phyloP scores from a whole-genome alignment of 53 echinoderm and acorn worm species.

The Echinometra lucunter region DNA sequence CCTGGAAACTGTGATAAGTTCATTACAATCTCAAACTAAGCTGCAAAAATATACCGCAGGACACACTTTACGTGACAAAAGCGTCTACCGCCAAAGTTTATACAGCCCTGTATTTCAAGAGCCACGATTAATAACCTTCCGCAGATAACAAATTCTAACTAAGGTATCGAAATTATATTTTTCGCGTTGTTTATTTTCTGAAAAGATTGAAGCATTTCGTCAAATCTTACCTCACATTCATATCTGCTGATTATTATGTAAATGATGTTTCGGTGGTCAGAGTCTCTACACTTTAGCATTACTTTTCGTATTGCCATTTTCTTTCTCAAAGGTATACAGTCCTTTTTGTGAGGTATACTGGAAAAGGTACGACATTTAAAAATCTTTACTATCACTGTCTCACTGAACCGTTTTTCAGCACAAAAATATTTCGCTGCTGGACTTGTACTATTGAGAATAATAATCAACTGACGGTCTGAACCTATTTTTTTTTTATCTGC shows the following conservation, averaged over 20 bases:
- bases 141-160: not conserved
- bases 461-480: too few species aligned
- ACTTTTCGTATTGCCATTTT: not conserved
- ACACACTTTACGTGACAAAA: constrained; percentile 24
- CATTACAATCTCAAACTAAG: constrained; percentile 45
- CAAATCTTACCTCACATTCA: not conserved
- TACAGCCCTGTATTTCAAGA: not conserved
- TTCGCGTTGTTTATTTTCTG: not conserved
- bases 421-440: too few species aligned
- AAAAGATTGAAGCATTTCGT: not conserved
- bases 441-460: too few species aligned
- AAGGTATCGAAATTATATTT: not conserved
- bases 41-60: constrained; percentile 58
- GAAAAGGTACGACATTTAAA: too few species aligned
- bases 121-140: not conserved
- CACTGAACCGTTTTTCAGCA: too few species aligned
- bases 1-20: constrained; percentile 24
- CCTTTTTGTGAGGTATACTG: too few species aligned
- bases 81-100: constrained; percentile 15
- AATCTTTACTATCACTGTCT: too few species aligned
- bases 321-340: not conserved
- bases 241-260: not conserved
- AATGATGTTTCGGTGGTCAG: not conserved
- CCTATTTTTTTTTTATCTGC: too few species aligned
- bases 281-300: not conserved